phyloP scores from a whole-genome alignment of 2,888 invertebrate species.

The Watsonalla cultraria region DNA sequence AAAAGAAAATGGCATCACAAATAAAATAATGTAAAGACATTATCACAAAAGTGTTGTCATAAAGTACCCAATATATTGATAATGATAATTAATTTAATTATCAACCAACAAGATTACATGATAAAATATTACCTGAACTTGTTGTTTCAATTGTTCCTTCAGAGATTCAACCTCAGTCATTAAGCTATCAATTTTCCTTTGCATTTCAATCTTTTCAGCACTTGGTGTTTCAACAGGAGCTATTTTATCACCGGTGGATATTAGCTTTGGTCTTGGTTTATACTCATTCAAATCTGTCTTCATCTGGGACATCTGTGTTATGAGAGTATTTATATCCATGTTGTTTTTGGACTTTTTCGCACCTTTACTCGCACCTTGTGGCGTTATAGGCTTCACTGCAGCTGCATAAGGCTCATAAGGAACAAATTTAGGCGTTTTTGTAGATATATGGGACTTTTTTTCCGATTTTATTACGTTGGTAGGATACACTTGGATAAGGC shows the following conservation, averaged over 20 bases:
- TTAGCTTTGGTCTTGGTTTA: conserved; percentile 65
- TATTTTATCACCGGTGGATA: conserved; percentile 52
- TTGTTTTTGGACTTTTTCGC: conserved; percentile 75
- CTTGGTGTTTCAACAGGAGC: conserved; percentile 36
- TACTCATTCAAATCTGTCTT: conserved; percentile 81
- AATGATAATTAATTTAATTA: background rate
- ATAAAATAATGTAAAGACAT: no score
- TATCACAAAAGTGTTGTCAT: no score
- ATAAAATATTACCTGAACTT: conserved; percentile 81
- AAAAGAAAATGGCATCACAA: no score
- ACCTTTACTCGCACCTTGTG: conserved; percentile 62
- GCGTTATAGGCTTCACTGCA: conserved; percentile 88
- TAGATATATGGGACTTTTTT: conserved; percentile 73
- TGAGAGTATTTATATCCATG: conserved; percentile 82
- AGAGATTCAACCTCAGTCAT: conserved; percentile 84
- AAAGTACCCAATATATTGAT: background rate
- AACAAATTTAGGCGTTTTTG: conserved; percentile 89
- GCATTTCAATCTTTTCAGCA: conserved; percentile 72
- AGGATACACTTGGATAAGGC: conserved; percentile 67
- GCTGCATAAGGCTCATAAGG: conserved; percentile 94
- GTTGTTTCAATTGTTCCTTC: conserved; percentile 90
- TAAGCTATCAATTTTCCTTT: conserved; percentile 80
- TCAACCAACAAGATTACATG: background rate
- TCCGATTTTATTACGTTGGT: conserved; percentile 80
- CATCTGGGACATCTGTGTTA: conserved; percentile 84